These are phyloP conservation scores for Lepus timidus DNA, from an alignment of 2,113 vertebrate species.

Conservation along the genomic window DNA sequence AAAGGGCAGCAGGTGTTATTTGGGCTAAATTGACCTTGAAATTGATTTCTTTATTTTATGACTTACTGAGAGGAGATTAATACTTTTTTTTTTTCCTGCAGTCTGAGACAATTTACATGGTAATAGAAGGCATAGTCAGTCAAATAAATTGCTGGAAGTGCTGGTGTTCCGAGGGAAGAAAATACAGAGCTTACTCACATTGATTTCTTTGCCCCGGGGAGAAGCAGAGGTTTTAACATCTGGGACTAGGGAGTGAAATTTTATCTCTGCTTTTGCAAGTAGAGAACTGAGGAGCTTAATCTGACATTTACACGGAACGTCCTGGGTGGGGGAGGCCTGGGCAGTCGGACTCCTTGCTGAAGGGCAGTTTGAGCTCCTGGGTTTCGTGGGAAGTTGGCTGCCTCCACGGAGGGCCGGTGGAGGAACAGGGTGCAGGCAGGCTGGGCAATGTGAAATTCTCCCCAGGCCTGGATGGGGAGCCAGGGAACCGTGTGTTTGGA, in stretches of 20 bases:
- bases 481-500: neutral
- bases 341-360: neutral
- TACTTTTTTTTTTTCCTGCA: slow-evolving; percentile 85
- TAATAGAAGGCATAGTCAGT: slow-evolving; percentile 89
- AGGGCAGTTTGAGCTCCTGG: neutral
- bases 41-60: slow-evolving; percentile 94
- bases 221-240: slow-evolving; percentile 83
- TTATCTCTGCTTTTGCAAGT: slow-evolving; percentile 84
- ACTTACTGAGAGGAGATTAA: slow-evolving; percentile 90
- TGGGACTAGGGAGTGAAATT: slow-evolving; percentile 81
- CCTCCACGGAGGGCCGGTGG: neutral
- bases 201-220: slow-evolving; percentile 85
- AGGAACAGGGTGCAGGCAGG: neutral
- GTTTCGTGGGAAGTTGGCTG: neutral
- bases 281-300: slow-evolving; percentile 62
- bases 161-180: slow-evolving; percentile 82
- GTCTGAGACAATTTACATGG: slow-evolving; percentile 91
- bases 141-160: slow-evolving; percentile 90
- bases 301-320: slow-evolving; percentile 71
- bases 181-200: slow-evolving; percentile 83
- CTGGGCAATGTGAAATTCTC: neutral
- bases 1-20: slow-evolving; percentile 91
- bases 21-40: slow-evolving; percentile 93
- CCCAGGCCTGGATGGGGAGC: neutral
- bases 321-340: slow-evolving; percentile 16